Evolutionary conservation across 2,797 vertebrate species (phyloP), one percentile per base, ranked within the genome.

Genomic region (Sebastes dallii): DNA sequence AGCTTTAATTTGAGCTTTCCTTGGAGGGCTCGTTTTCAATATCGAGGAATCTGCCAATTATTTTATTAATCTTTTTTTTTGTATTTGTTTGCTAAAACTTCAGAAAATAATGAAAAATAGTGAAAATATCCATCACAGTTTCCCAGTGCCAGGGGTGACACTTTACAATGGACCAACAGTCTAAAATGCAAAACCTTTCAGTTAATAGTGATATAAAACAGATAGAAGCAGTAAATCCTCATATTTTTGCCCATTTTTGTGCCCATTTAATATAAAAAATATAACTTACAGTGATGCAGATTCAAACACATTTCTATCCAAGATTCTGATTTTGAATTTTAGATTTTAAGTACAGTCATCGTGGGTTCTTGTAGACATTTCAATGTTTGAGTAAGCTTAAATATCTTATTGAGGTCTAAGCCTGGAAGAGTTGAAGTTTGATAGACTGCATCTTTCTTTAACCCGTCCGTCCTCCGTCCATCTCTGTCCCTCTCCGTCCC

Each of bases 371-470:
- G 42, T 10, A 65, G 20, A 60, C 18, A 30, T 50, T 22, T 61
- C 25, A 79, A 34, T 75, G 24, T 66, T 56, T 29, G 56, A 75
- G 30, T 61, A 71, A n/a, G 42, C 55, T 64, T 20, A 46, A 79
- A 84, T 66, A 27, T 67, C 30, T 39, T 39, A 39, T 59, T 74
- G 72, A 39, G 50, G 39, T 25, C 8, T 3, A 14, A 75, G 54
- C 55, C 80, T 59, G 24, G 18, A 30, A 34, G 54, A 66, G 62
- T 69, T 78, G 18, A 22, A 29, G 59, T 59, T 59, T 67, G 36
- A 74, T 32, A 2, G 62, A 73, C 18, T 6, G 36, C 20, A 46
- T 54, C 9, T 67, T 56, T 32, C 13, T 50, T 50, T 36, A 75
- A 62, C 46, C 12, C 7, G 1, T 27, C 34, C 14, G 1, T 34